Conservation (phyloP, 1,140 invertebrate genomes). For the Drosophila asahinai region DNA sequence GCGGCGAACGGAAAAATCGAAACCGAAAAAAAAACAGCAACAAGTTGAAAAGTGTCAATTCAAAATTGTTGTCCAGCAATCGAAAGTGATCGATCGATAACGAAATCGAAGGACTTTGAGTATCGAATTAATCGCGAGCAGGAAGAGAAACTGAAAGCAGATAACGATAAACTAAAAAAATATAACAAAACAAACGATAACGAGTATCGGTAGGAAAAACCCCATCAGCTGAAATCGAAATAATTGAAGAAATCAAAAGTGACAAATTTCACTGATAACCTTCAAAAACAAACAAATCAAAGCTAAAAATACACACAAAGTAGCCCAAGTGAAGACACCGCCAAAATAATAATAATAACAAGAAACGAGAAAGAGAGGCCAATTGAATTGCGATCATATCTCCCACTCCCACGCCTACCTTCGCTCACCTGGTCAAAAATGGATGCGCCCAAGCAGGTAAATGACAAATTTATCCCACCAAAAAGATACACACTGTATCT, state of each 20-base stretch:
- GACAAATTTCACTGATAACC: conserved; percentile 39
- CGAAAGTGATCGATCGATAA: conserved; percentile 34
- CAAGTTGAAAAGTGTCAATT: conserved; percentile 45
- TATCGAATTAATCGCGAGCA: conserved; percentile 1
- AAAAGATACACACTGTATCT: conserved; percentile 22
- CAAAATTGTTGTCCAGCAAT: conserved; percentile 38
- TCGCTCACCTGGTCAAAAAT: conserved; percentile 44
- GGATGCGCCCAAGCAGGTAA: conserved; percentile 80
- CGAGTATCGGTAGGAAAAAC: neutral
- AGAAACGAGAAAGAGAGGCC: conserved; percentile 3
- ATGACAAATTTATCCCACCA: conserved; percentile 51
- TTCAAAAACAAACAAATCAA: conserved; percentile 40
- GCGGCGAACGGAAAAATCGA: conserved; percentile 34
- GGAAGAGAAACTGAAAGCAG: conserved; percentile 10
- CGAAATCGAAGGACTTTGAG: conserved; percentile 17
- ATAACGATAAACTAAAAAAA: neutral
- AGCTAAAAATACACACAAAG: conserved; percentile 39
- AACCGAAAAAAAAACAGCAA: conserved; percentile 8
- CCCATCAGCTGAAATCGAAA: conserved; percentile 10
- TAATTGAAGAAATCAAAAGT: conserved; percentile 33
- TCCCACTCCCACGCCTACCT: conserved; percentile 10
- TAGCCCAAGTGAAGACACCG: conserved; percentile 43
- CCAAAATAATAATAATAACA: conserved; percentile 20
- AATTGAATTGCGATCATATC: conserved; percentile 39
- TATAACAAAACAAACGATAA: neutral